Evolutionary conservation across 2,113 vertebrate genomes (phyloP).

Genomic region (Macquaria ambigua): DNA sequence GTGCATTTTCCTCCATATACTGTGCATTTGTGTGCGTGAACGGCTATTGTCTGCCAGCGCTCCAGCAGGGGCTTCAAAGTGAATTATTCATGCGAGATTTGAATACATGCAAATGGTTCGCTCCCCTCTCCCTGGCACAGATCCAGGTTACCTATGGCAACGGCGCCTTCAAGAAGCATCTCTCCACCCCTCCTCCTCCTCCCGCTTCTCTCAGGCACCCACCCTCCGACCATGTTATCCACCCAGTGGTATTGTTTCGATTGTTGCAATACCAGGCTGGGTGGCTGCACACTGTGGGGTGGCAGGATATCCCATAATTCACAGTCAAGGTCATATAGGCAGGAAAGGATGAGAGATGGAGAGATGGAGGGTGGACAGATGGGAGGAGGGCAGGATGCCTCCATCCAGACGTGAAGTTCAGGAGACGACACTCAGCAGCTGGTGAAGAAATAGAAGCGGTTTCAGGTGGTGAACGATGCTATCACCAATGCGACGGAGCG

Average conservation of each 20-base stretch:
- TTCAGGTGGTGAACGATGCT: constrained; percentile 42
- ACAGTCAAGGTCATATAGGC: constrained; percentile 77
- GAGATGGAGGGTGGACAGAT: constrained; percentile 49
- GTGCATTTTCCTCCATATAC: constrained; percentile 23
- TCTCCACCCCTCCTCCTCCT: constrained; percentile 56
- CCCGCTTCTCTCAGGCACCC: constrained; percentile 56
- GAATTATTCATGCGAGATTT: constrained; percentile 88
- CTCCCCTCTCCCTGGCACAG: constrained; percentile 76
- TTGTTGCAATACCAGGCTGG: constrained; percentile 75
- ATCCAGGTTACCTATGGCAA: constrained; percentile 88
- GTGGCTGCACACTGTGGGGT: constrained; percentile 68
- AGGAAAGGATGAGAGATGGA: constrained; percentile 41
- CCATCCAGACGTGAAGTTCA: constrained; percentile 48
- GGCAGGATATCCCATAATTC: constrained; percentile 77
- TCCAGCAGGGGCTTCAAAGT: constrained; percentile 73
- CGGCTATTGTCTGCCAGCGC: constrained; percentile 74
- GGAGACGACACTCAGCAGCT: constrained; percentile 6
- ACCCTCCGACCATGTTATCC: constrained; percentile 65
- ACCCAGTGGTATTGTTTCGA: constrained; percentile 71
- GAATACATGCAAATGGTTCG: constrained; percentile 87
- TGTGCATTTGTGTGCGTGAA: constrained; percentile 47
- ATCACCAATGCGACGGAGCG: constrained; percentile 21
- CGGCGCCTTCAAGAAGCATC: constrained; percentile 79
- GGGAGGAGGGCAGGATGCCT: constrained; percentile 34
- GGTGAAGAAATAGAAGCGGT: constrained; percentile 7